Conservation (phyloP, 2,113 vertebrate genomes). For the Thunnus maccoyii region DNA sequence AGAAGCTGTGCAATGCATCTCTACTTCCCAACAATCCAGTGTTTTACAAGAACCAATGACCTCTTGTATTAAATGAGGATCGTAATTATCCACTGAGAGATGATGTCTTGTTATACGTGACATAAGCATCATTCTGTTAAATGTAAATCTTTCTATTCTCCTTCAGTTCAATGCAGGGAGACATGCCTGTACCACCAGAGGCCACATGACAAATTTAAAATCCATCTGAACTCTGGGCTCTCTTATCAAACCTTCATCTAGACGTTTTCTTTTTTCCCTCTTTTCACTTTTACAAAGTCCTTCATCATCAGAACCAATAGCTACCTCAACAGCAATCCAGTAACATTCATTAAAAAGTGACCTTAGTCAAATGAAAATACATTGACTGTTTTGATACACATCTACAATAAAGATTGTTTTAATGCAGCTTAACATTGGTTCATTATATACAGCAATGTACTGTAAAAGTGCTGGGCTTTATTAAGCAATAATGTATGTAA, state of each 20-base stretch:
- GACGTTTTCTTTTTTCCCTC: background rate
- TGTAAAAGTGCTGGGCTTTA: constrained; percentile 82
- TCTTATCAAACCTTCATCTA: constrained; percentile 1
- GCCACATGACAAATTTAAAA: too few relatives aligned
- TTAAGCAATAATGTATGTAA: constrained; percentile 65
- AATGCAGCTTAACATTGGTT: constrained; percentile 75
- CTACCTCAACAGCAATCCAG: constrained; percentile 27
- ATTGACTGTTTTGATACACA: constrained; percentile 23
- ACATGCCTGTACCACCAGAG: too few relatives aligned
- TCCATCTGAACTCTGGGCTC: background rate
- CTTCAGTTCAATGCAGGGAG: background rate
- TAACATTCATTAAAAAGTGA: constrained; percentile 36
- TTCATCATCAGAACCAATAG: constrained; percentile 36
- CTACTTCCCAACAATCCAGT: constrained; percentile 27
- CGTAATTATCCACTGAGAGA: background rate
- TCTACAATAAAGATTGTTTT: constrained; percentile 39
- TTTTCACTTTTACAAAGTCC: constrained; percentile 3
- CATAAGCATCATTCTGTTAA: background rate
- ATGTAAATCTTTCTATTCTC: background rate
- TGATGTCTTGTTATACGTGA: background rate
- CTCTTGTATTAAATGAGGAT: too few relatives aligned
- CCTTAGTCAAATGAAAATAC: constrained; percentile 37
- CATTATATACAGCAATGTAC: constrained; percentile 75
- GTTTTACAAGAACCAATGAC: constrained; percentile 6
- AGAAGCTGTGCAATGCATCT: background rate